These are phyloP conservation scores for Diglossa cyanea DNA, from an alignment of 2,797 vertebrate genomes.

Conservation along the genomic window DNA sequence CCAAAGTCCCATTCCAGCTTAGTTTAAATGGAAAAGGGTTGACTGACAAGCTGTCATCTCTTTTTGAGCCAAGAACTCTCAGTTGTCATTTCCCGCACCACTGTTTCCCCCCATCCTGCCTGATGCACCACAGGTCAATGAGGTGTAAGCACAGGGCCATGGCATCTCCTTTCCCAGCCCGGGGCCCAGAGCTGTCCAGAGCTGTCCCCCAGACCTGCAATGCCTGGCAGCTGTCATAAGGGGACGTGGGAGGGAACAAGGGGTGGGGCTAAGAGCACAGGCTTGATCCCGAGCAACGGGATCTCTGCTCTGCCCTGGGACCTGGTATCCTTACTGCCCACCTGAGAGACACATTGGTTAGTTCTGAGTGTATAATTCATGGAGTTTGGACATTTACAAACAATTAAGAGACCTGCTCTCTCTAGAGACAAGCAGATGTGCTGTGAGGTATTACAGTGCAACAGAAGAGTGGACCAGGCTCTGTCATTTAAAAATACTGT, in stretches of 20 bases:
- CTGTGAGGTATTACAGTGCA: not conserved
- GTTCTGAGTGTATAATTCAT: not conserved
- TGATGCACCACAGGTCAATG: not conserved
- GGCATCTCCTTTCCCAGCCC: not conserved
- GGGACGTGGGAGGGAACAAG: fast-evolving
- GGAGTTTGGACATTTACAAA: not conserved
- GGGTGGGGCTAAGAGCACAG: not conserved
- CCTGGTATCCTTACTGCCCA: fast-evolving
- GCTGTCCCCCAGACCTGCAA: not conserved
- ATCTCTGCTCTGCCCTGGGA: not conserved
- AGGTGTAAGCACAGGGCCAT: fast-evolving
- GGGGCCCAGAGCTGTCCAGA: not conserved
- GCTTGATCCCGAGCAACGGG: fast-evolving
- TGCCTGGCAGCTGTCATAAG: not conserved
- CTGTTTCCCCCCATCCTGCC: not conserved
- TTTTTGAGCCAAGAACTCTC: not conserved
- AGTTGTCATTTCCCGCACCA: not conserved
- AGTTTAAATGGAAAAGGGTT: not conserved
- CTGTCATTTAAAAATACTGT: conserved; percentile 67
- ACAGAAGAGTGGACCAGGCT: conserved; percentile 29
- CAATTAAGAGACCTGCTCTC: not conserved
- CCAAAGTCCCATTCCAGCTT: not conserved
- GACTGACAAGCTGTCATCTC: not conserved
- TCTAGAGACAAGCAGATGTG: not conserved
- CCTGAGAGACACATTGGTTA: fast-evolving